Evolutionary conservation across 2,888 invertebrate genomes (phyloP), one percentile per base, ranked within the genome.

Genomic region (Drosophila mimetica): DNA sequence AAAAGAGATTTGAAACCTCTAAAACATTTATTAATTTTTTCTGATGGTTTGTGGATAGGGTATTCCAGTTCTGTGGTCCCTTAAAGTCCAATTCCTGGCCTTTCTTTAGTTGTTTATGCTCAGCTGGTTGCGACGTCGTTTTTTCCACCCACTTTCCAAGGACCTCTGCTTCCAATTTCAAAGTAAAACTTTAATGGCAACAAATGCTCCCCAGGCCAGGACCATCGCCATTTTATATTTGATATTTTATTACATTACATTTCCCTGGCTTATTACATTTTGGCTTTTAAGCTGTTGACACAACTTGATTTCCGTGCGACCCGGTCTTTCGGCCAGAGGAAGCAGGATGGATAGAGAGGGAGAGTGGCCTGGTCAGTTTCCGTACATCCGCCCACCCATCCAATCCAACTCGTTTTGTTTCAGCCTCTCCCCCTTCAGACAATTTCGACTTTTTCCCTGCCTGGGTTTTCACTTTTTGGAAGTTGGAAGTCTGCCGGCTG

Each of bases 251-350:
- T 86, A 84, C 84, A 79, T 85, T 70, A 84, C 86, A 86, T 84
- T 85, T 86, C 84, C 82, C 84, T 86, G 86, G 84, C 84, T 85
- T 85, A 85, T 85, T 85, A 85, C 84, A 85, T 85, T 85, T 85
- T 85, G 86, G 84, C 84, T 85, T 85, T 85, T 85, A 85, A 83
- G 86, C 83, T 86, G 84, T 86, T 83, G 86, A 86, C 79, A 84
- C 84, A 85, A 85, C 84, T 86, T 85, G 84, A 85, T 85, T 86
- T 87, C 86, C 87, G 87, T 63, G 61, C 59, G 39, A 67, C 28
- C 55, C 28, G 36, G 58, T 32, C 2, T 13, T 8, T 30, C 7
- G 18, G 46, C 8, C 7, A 34, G 7, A 34, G 2, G 7, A 9
- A 9, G 37, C n/a, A 16, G 39, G 9, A 11, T 13, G 39, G 39